Evolutionary conservation across 2,113 vertebrate species (phyloP).

Genomic region (Neolamprologus kungweensis): DNA sequence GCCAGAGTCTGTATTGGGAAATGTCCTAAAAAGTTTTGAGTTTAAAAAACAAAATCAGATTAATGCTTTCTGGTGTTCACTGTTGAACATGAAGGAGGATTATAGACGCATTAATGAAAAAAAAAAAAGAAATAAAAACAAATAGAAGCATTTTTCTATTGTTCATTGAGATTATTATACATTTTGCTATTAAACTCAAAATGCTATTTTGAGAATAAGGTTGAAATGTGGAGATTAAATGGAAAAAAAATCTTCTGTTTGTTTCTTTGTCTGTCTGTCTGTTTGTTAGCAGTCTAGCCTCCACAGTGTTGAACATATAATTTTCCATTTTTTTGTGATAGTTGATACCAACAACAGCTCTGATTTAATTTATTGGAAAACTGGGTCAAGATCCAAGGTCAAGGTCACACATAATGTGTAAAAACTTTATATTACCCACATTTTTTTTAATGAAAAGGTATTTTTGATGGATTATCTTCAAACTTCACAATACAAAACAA

Average conservation of each 20-base stretch:
- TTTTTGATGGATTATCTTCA: not conserved
- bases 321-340: not conserved
- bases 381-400: not conserved
- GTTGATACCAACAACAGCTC: not conserved
- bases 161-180: not conserved
- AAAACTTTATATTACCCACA: not conserved
- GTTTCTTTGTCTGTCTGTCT: not conserved
- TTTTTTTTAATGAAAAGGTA: accelerated
- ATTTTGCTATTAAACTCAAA: not conserved
- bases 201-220: not conserved
- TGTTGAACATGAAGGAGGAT: not conserved
- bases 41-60: not conserved
- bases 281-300: not conserved
- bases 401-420: not conserved
- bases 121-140: not conserved
- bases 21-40: not conserved
- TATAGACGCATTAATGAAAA: not conserved
- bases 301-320: not conserved
- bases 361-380: not conserved
- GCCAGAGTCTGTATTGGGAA: not conserved
- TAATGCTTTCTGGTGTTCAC: not conserved
- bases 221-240: not conserved
- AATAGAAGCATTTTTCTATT: not conserved
- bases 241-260: accelerated
- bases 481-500: not conserved